phyloP scores from a whole-genome alignment of 2,888 invertebrate genomes.

The Eretmocerus hayati region DNA sequence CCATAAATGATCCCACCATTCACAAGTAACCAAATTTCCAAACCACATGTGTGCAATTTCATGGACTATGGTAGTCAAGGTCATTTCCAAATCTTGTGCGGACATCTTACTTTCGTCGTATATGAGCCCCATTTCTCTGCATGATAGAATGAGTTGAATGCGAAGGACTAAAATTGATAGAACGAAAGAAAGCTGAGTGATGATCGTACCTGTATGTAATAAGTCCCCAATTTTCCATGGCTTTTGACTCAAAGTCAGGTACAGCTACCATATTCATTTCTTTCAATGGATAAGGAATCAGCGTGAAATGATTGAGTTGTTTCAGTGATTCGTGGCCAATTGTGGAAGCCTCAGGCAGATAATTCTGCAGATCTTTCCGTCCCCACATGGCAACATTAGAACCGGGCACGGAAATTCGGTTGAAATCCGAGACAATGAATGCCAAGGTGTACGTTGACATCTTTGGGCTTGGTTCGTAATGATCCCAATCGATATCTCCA shows the following conservation, averaged over 20 bases:
- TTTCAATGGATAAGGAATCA: constrained; percentile 63
- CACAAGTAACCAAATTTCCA: constrained; percentile 63
- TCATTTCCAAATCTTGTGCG: constrained; percentile 44
- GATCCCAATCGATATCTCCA: too few relatives aligned
- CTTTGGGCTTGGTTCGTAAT: constrained; percentile 64
- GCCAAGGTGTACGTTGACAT: constrained; percentile 85
- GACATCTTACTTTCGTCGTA: constrained; percentile 24
- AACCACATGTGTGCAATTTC: constrained; percentile 74
- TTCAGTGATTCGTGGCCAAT: constrained; percentile 68
- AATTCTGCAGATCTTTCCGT: constrained; percentile 45
- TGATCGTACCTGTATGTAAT: constrained; percentile 54
- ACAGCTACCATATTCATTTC: constrained; percentile 66
- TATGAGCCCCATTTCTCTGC: constrained; percentile 38
- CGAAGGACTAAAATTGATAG: too few relatives aligned
- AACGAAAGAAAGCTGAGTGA: too few relatives aligned
- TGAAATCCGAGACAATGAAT: constrained; percentile 61
- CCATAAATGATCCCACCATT: constrained; percentile 68
- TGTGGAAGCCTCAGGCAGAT: neutral
- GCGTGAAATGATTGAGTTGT: constrained; percentile 68
- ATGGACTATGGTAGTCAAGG: constrained; percentile 56
- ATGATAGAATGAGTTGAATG: too few relatives aligned
- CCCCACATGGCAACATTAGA: constrained; percentile 11
- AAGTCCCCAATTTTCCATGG: constrained; percentile 30
- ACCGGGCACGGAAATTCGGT: neutral
- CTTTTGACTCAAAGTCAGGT: constrained; percentile 24